Conservation (phyloP, 2,113 vertebrate genomes). For the Myodes glareolus region DNA sequence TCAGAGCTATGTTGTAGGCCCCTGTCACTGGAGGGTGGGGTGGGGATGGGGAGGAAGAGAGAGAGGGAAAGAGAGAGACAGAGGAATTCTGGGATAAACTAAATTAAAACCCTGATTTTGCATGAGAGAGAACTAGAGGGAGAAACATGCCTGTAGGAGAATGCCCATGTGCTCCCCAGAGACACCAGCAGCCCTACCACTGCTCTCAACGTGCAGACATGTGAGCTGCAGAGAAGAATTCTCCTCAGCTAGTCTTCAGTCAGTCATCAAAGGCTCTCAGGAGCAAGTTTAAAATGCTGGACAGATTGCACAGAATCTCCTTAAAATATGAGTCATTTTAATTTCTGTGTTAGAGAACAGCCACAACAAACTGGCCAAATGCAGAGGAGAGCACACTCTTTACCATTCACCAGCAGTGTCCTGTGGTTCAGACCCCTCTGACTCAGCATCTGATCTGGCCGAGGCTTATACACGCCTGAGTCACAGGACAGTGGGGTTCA, state of each 20-base stretch:
- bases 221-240: not conserved
- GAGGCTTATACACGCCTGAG: rapidly evolving
- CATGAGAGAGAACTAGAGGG: not conserved
- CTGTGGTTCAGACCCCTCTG: not conserved
- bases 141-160: not conserved
- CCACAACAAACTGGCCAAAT: not conserved
- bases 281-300: not conserved
- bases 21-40: not conserved
- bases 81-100: not conserved
- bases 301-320: not conserved
- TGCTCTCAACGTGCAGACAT: not conserved
- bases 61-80: not conserved
- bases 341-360: not conserved
- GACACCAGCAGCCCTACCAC: not conserved
- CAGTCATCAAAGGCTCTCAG: not conserved
- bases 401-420: rapidly evolving
- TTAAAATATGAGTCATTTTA: not conserved
- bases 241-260: not conserved
- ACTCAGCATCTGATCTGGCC: not conserved
- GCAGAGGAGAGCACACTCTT: not conserved
- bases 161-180: not conserved
- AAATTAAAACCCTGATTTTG: not conserved
- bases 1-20: too few relatives aligned
- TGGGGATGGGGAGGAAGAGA: not conserved
- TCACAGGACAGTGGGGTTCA: slow-evolving; percentile 84